Base-by-base conservation (phyloP, 2,888 invertebrate genomes). In the Phyllotreta striolata region DNA sequence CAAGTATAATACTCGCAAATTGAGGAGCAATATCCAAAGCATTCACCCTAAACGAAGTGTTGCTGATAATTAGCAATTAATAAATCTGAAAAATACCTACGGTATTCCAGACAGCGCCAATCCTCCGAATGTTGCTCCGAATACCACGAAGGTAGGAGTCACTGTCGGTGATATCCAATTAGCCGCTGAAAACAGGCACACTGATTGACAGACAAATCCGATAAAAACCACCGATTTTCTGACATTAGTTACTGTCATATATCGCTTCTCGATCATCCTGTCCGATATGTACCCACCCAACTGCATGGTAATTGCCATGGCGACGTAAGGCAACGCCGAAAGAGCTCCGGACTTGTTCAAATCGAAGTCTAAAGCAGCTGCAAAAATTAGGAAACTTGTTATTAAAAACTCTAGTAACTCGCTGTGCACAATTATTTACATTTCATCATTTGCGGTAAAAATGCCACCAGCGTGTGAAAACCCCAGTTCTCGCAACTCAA, bases 401-500 rank as follows among this genome's bases (percentile, higher is more conserved):
- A 3, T 24, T 24, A 24, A 24, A 24, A 24, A 24, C 24, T n/a
- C 24, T 24, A 40, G 10, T 41, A 41, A 2, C 9, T 2, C n/a
- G 41, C 10, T 41, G 39, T 39, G 8, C 6, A 6, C 12, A 44
- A 13, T 38, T n/a, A 52, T 39, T 38, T 34, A 52, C 52, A 52
- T 38, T 52, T 52, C 52, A 52, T 52, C 39, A 63, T 66, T 40
- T 61, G 64, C n/a, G 69, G 69, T 14, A 69, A 9, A 40, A 65
- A 58, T 0, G 69, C 65, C 8, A 64, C 84, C 67, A 94, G 82
- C 0, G 93, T 94, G 75, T 94, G 94, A 80, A 93, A 93, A 3
- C 94, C 94, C 94, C 94, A 94, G 80, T 93, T 93, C 79, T 94
- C 93, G 35, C 92, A 90, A 81, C 93, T 93, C 78, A 93, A 93